phyloP scores from a whole-genome alignment of 2,797 vertebrate genomes.

The Eidolon dupreanum region DNA sequence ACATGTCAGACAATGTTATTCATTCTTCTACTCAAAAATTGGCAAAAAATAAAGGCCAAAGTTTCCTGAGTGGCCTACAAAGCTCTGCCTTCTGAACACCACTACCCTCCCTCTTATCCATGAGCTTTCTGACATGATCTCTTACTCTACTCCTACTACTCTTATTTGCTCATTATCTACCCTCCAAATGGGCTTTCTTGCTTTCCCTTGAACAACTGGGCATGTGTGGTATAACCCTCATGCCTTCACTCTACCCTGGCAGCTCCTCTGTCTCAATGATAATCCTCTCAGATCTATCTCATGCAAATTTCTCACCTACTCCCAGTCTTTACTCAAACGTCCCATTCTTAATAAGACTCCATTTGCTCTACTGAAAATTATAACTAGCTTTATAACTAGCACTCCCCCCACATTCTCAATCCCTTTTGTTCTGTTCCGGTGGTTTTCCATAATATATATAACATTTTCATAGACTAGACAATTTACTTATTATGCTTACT shows the following conservation, averaged over 20 bases:
- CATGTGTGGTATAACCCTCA: neutral
- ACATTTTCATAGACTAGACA: neutral
- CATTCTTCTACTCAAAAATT: slow-evolving; percentile 1
- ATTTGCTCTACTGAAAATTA: neutral
- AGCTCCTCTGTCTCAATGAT: neutral
- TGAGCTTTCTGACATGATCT: neutral
- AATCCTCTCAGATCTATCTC: neutral
- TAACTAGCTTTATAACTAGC: neutral
- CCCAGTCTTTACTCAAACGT: neutral
- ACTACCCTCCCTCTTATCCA: neutral
- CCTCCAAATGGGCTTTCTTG: neutral
- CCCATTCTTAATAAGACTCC: neutral
- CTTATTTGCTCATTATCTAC: neutral
- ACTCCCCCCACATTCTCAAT: neutral
- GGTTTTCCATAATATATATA: neutral
- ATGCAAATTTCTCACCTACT: neutral
- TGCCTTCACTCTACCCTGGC: neutral
- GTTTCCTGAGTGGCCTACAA: neutral
- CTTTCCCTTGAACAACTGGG: neutral
- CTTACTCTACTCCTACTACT: neutral
- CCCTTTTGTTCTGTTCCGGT: neutral
- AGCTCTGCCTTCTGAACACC: neutral
- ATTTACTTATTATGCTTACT: neutral
- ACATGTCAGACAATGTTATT: slow-evolving; percentile 1
- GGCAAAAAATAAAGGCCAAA: slow-evolving; percentile 27